Evolutionary conservation across 1,140 invertebrate species (phyloP).

Genomic region (Eriosoma lanigerum): DNA sequence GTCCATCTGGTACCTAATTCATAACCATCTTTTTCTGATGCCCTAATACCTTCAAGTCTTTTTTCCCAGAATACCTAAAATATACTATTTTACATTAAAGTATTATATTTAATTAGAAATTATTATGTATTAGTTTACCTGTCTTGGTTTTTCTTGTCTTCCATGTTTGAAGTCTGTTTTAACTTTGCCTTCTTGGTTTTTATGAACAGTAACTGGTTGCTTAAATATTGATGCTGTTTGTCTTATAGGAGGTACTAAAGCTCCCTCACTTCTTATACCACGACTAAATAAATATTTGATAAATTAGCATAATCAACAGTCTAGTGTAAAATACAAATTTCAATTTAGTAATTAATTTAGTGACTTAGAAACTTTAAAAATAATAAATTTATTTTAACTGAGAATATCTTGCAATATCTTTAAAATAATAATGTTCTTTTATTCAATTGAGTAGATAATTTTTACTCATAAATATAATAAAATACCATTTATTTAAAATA

Average conservation of each 20-base stretch:
- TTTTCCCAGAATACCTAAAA: constrained; percentile 92
- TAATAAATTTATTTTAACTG: too few relatives aligned
- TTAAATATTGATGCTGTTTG: constrained; percentile 99
- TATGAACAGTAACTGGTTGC: constrained; percentile 94
- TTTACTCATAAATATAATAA: too few relatives aligned
- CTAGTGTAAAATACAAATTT: too few relatives aligned
- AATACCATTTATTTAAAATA: too few relatives aligned
- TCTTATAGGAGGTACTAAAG: constrained; percentile 89
- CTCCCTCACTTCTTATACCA: constrained; percentile 82
- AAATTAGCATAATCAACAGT: too few relatives aligned
- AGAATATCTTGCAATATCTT: too few relatives aligned
- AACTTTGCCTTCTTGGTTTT: constrained; percentile 84
- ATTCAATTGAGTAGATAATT: too few relatives aligned
- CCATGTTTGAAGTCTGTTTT: constrained; percentile 89
- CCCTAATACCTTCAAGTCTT: constrained; percentile 83
- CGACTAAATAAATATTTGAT: constrained; percentile 61
- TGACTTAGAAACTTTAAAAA: too few relatives aligned
- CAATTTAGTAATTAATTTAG: too few relatives aligned
- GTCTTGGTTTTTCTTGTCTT: constrained; percentile 88
- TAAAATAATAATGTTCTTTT: too few relatives aligned
- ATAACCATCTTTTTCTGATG: constrained; percentile 80
- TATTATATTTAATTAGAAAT: not conserved
- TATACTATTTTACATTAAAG: not conserved
- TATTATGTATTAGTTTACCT: constrained; percentile 62
- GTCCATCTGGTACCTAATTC: constrained; percentile 81